A percentile compares a stretch with the other conserved stretches of the same genome.
These are phyloP conservation scores for Crenichthys baileyi DNA, from an alignment of 2,797 vertebrate genomes.

Conservation along the genomic window DNA sequence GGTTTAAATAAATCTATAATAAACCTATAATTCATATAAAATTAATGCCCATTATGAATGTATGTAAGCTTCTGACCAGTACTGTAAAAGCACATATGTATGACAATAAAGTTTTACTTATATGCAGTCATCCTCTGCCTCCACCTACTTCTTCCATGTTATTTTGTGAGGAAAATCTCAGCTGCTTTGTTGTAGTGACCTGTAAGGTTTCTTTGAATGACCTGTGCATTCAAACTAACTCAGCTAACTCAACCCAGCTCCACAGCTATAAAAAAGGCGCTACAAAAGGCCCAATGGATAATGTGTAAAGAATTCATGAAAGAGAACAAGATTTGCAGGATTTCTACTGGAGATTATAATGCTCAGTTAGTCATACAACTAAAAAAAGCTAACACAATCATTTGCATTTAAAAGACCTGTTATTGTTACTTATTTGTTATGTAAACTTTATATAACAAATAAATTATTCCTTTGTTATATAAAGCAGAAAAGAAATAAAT, in stretches of 20 bases:
- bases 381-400: not conserved
- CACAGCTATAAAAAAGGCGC: not conserved
- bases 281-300: not conserved
- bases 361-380: not conserved
- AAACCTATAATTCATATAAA: no score
- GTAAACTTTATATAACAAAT: no score
- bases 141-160: constrained; percentile 26
- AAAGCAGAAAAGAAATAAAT: not conserved
- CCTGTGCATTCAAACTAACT: constrained; percentile 4
- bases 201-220: constrained; percentile 27
- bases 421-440: not conserved
- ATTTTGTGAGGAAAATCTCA: constrained; percentile 45
- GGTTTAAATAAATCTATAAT: no score
- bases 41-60: no score
- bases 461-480: no score
- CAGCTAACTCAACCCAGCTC: constrained; percentile 24
- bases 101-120: constrained; percentile 1
- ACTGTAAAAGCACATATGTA: not conserved
- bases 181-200: constrained; percentile 51
- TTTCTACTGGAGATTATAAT: not conserved
- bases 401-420: not conserved
- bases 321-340: not conserved
- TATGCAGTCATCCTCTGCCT: constrained; percentile 17
- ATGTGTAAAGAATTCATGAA: not conserved
- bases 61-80: no score